Conservation (phyloP, 2,797 vertebrate genomes). For the Acanthornis magna region DNA sequence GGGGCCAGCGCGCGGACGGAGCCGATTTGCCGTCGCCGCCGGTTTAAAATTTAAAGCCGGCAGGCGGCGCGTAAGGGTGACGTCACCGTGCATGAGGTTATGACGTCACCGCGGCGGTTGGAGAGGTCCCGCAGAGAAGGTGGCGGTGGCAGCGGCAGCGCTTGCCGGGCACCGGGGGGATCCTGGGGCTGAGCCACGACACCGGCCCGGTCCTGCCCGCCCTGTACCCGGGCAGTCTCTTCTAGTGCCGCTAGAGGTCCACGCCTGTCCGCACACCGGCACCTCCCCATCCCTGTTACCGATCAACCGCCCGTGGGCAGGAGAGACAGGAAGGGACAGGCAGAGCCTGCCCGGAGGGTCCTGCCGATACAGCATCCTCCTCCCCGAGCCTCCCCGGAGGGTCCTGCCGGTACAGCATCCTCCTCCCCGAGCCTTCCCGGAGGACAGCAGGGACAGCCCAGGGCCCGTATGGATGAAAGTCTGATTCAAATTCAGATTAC, state of each 20-base stretch:
- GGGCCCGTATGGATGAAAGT: accelerated
- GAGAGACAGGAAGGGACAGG: not conserved
- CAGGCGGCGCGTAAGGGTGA: accelerated
- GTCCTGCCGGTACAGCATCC: too few relatives aligned
- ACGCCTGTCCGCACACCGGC: accelerated
- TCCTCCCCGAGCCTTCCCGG: too few relatives aligned
- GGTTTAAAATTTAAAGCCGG: constrained; percentile 53
- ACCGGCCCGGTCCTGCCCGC: not conserved
- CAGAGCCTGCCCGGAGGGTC: not conserved
- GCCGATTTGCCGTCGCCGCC: not conserved
- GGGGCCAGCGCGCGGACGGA: accelerated
- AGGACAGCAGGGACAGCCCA: not conserved
- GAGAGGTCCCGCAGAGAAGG: not conserved
- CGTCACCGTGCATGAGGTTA: accelerated
- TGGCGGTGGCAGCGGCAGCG: accelerated
- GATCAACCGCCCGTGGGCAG: accelerated
- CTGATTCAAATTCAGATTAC: not conserved
- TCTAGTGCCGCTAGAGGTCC: not conserved
- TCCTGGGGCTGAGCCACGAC: too few relatives aligned
- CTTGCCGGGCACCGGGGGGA: accelerated
- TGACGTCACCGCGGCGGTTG: not conserved
- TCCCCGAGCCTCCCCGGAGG: not conserved
- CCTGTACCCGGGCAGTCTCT: not conserved
- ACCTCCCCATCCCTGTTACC: not conserved
- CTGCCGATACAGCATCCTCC: not conserved